Conservation (phyloP, 1,140 invertebrate genomes). For the Lineus longissimus region DNA sequence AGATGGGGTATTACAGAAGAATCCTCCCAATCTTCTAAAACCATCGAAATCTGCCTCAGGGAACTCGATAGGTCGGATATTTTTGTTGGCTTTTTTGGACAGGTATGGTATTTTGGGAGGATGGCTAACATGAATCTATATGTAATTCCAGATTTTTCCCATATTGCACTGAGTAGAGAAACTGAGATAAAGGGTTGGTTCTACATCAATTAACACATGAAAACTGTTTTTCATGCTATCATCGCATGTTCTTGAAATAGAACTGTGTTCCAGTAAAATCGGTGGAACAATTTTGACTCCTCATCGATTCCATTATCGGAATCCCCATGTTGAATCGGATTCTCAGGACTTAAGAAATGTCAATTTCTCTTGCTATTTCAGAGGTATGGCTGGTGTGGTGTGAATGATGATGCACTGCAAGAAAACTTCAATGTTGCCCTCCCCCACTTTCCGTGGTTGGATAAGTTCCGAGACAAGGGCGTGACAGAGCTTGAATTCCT, state of each 20-base stretch:
- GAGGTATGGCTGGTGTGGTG: conserved; percentile 49
- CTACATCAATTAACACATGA: too few relatives aligned
- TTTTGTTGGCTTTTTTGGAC: conserved; percentile 49
- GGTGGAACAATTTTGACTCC: too few relatives aligned
- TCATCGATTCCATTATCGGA: too few relatives aligned
- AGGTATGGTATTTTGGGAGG: conserved; percentile 24
- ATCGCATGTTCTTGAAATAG: too few relatives aligned
- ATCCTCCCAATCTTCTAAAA: conserved; percentile 39
- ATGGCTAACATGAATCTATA: too few relatives aligned
- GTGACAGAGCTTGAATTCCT: conserved; percentile 46
- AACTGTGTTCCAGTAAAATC: too few relatives aligned
- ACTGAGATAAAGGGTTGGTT: too few relatives aligned
- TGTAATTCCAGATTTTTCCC: too few relatives aligned
- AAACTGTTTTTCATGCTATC: too few relatives aligned
- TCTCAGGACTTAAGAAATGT: too few relatives aligned
- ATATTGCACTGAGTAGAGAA: too few relatives aligned
- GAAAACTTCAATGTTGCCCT: conserved; percentile 43
- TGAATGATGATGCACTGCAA: conserved; percentile 33
- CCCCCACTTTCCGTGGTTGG: conserved; percentile 37
- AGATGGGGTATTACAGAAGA: conserved; percentile 49
- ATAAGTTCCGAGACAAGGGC: conserved; percentile 36
- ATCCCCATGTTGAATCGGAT: too few relatives aligned
- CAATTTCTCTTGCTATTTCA: conserved; percentile 20
- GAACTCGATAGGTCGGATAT: conserved; percentile 47
- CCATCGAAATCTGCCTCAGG: conserved; percentile 43